Percentiles rank a stretch among this genome's conserved stretches.
phyloP scores from a whole-genome alignment of 2,113 vertebrate genomes.

The Rhynchopsitta pachyrhyncha region DNA sequence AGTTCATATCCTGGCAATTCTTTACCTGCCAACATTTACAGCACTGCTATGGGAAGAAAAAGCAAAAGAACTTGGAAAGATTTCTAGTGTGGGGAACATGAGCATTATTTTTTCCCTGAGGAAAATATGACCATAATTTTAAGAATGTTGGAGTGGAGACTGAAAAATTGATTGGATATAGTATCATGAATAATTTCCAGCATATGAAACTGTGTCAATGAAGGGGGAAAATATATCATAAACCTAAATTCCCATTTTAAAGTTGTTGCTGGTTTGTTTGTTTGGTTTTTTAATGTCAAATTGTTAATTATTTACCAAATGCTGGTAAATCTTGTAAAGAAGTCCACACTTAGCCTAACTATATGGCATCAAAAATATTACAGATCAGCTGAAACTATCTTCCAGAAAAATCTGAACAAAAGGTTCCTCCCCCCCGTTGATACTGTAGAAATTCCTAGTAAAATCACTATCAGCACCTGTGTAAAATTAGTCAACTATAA shows the following conservation, averaged over 20 bases:
- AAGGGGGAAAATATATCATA: neutral
- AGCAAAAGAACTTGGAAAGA: slow-evolving; percentile 24
- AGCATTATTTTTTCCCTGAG: slow-evolving; percentile 11
- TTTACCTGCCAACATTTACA: slow-evolving; percentile 42
- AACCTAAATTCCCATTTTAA: neutral
- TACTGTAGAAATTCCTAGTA: neutral
- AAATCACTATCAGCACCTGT: neutral
- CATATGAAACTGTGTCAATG: neutral
- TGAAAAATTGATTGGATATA: slow-evolving; percentile 1
- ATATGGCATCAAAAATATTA: neutral
- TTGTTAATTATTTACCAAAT: slow-evolving; percentile 8
- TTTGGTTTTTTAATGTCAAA: neutral
- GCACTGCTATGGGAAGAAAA: slow-evolving; percentile 8
- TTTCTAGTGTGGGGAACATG: slow-evolving; percentile 16
- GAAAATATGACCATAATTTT: slow-evolving; percentile 20
- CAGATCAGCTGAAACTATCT: neutral
- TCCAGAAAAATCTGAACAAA: neutral
- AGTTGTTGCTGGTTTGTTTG: neutral
- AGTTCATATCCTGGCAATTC: slow-evolving; percentile 43
- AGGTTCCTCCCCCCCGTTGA: neutral
- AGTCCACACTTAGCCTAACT: neutral
- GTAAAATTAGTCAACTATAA: neutral
- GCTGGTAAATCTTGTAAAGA: neutral
- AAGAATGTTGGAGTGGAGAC: neutral
- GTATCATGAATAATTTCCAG: slow-evolving; percentile 42